Base-by-base conservation (phyloP, 2,888 invertebrate genomes). In the Xiphydria camelus region DNA sequence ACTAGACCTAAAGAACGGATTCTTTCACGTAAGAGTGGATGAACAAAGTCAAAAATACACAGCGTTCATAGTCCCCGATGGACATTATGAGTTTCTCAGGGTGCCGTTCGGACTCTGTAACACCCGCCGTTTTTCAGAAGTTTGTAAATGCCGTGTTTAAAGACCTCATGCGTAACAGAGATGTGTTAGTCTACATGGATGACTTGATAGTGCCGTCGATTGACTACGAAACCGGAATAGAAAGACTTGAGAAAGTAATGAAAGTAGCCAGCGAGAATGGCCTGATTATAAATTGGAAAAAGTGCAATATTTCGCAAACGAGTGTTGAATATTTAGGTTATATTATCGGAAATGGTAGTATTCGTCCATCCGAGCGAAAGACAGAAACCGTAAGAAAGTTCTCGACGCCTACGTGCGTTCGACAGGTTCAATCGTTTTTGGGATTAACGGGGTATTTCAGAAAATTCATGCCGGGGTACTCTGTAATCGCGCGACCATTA, bases 1-100 rank as follows among this genome's bases (percentile, higher is more conserved):
- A 56, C 62, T 17, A n/a, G 59, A 61, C 29, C 36, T 62, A 10
- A 55, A 50, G 31, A 53, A 62, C 14, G 59, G 59, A n/a, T 64
- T 65, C 41, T 64, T 61, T 10, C 65, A 69, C 20, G 64, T 66
- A 6, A 36, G 49, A 9, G 19, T 41, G 7, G 41, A 45, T 4
- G 44, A 44, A 3, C 47, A 44, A 1, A 29, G 49, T 3, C 31
- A 47, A 3, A 49, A 46, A 22, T 46, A 41, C 18, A 48, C 56
- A 2, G 31, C 53, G 17, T 53, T 47, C 29, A 37, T 47, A 4
- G 45, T 49, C 0, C 53, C 47, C 9, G 17, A 39, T 4, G 45
- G 43, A 1, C 41, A 50, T 7, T 53, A 34, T 31, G 44, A 52
- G 18, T 52, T 46, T 20, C 2, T 40, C 2, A 41, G 20, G 14